Conservation (phyloP, 1,140 invertebrate species). For the Pteromalus puparum region DNA sequence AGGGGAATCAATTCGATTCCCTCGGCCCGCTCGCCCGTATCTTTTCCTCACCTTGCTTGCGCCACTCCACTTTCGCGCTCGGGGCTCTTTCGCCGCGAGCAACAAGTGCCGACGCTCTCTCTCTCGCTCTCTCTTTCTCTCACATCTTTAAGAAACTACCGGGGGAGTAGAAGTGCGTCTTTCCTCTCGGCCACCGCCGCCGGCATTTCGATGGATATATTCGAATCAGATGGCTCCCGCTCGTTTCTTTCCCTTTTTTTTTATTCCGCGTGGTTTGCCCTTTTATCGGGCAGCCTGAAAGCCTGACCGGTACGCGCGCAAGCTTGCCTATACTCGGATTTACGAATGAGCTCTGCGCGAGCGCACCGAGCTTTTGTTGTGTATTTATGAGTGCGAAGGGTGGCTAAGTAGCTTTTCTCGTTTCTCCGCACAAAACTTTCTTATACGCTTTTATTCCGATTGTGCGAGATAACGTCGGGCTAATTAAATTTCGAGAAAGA, state of each 20-base stretch:
- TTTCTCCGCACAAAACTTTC: too few relatives aligned
- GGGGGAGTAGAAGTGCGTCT: background rate
- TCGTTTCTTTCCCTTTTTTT: background rate
- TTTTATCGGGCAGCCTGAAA: background rate
- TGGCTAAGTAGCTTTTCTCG: background rate
- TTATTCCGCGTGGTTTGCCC: background rate
- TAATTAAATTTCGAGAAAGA: too few relatives aligned
- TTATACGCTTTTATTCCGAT: background rate
- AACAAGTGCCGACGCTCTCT: conserved; percentile 69
- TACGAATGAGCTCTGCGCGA: background rate
- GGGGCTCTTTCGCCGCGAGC: conserved; percentile 64
- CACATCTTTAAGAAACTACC: conserved; percentile 73
- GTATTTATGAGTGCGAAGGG: background rate
- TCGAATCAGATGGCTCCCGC: conserved; percentile 34
- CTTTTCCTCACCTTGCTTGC: conserved; percentile 60
- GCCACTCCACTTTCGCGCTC: conserved; percentile 54
- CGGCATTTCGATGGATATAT: conserved; percentile 31
- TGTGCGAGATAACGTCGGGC: too few relatives aligned
- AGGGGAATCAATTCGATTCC: conserved; percentile 75
- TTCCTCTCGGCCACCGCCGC: background rate
- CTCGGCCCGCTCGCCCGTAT: conserved; percentile 57
- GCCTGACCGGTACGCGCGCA: too few relatives aligned
- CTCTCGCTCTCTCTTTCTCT: conserved; percentile 44
- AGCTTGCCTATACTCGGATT: background rate
- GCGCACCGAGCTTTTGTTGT: background rate